A percentile compares a stretch with the other conserved stretches of the same genome.
These are phyloP conservation scores for Bimastos eiseni DNA, from an alignment of 2,888 invertebrate genomes.

Conservation along the genomic window DNA sequence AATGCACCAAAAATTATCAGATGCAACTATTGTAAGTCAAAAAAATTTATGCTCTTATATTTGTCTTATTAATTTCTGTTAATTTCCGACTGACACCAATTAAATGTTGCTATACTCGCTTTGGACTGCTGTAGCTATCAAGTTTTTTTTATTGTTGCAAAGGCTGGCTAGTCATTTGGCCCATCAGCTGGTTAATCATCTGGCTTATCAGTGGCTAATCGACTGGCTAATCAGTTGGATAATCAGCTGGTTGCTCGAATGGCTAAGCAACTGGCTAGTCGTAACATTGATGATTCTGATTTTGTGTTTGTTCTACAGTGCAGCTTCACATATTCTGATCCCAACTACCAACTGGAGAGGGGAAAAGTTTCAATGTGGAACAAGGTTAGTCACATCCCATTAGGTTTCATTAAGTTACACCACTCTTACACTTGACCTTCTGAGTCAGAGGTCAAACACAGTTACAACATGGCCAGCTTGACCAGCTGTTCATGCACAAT, in stretches of 20 bases:
- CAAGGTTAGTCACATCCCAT: background rate
- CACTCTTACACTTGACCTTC: background rate
- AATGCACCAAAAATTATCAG: background rate
- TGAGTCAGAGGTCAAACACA: background rate
- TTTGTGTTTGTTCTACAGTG: background rate
- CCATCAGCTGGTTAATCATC: background rate
- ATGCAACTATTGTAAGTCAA: background rate
- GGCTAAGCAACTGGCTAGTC: too few relatives aligned
- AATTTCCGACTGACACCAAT: background rate
- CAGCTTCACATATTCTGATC: background rate
- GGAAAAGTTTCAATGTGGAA: background rate
- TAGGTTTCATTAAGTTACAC: background rate
- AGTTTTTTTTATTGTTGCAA: background rate
- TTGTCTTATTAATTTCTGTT: background rate
- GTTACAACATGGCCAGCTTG: background rate
- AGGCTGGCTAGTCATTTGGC: background rate
- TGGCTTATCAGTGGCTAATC: background rate
- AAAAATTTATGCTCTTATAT: background rate
- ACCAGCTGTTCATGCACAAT: background rate
- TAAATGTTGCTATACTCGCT: background rate
- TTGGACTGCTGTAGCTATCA: background rate
- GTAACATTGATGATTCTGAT: background rate
- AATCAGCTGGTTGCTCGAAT: too few relatives aligned
- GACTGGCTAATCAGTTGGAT: too few relatives aligned
- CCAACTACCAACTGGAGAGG: background rate